Base-by-base conservation (phyloP, 1,140 invertebrate genomes). In the Drosophila nigrodunni region DNA sequence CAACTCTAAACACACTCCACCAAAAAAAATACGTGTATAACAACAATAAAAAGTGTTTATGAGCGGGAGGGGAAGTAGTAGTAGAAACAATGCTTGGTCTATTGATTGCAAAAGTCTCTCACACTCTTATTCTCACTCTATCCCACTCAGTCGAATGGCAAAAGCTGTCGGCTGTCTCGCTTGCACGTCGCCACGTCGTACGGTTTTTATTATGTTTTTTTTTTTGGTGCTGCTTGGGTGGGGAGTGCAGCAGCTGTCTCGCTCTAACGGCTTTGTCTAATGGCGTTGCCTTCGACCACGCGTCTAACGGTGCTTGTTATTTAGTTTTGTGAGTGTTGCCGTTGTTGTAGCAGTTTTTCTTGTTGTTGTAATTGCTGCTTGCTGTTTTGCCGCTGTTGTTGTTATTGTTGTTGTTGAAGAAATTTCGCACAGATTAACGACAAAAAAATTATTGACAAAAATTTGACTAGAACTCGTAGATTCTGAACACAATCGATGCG, bases 21-120 rank as follows among this genome's bases (percentile, higher is more conserved):
- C 13, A 47, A 60, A 59, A 65, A 74, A 39, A 55, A 44, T 35
- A 44, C 2, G 5, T 37, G 8, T 8, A 11, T 4, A 37, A n/a
- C 43, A 30, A 59, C 35, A 39, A 50, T 47, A 55, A 30, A 34
- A 41, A 58, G 9, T 11, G 13, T 18, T 35, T 52, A 18, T 13
- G 35, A n/a, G 25, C 25, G 25, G 25, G 25, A 30, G 25, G 25
- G 25, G 25, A 30, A 30, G 11, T 34, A 11, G 10, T 25, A 41
- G 39, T 54, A 46, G 39, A 55, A 35, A 46, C 30, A 18, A 46
- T 25, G 35, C 54, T 61, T 37, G 43, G 43, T 75, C 74, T 82
- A 82, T 82, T 82, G 80, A 82, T 82, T 82, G 76, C 60, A 41
- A 58, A 65, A 47, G 30, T 21, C n/a, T 50, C 54, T 18, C 25